Percentiles rank a stretch among this genome's conserved stretches.
Conservation (phyloP, 2,113 vertebrate genomes). For the Natator depressus region DNA sequence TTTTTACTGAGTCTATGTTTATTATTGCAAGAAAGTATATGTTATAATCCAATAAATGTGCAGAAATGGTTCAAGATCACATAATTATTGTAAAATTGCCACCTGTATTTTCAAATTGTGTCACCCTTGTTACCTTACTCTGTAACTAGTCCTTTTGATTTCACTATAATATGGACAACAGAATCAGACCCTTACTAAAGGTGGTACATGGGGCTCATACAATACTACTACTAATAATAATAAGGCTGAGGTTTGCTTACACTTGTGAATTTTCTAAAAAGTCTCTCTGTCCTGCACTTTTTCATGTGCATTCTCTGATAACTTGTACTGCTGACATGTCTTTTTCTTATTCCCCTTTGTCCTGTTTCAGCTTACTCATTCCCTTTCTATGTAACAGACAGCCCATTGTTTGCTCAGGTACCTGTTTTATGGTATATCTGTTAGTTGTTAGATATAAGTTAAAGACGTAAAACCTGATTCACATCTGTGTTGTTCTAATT, state of each 20-base stretch:
- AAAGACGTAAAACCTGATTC: conserved; percentile 21
- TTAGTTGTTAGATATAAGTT: not conserved
- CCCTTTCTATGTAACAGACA: not conserved
- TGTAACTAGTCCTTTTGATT: not conserved
- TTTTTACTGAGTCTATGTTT: not conserved
- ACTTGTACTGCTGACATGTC: not conserved
- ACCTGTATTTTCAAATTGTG: not conserved
- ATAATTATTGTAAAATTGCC: not conserved
- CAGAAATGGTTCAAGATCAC: not conserved
- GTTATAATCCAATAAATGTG: not conserved
- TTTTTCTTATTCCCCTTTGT: not conserved
- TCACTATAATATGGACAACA: not conserved
- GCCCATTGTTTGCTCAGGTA: not conserved
- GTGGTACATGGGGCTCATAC: not conserved
- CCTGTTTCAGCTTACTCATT: not conserved
- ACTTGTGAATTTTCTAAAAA: not conserved
- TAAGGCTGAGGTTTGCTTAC: not conserved
- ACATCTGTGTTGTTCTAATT: conserved; percentile 31
- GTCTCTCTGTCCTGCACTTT: not conserved
- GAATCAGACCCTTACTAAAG: not conserved
- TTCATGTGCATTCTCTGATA: not conserved
- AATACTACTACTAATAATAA: not conserved
- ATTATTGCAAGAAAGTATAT: not conserved
- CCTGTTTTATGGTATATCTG: not conserved
- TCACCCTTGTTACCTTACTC: not conserved